A percentile compares a stretch with the other conserved stretches of the same genome.
These are phyloP conservation scores for Steinernema feltiae DNA, from an alignment of 1,140 invertebrate species.

Conservation along the genomic window DNA sequence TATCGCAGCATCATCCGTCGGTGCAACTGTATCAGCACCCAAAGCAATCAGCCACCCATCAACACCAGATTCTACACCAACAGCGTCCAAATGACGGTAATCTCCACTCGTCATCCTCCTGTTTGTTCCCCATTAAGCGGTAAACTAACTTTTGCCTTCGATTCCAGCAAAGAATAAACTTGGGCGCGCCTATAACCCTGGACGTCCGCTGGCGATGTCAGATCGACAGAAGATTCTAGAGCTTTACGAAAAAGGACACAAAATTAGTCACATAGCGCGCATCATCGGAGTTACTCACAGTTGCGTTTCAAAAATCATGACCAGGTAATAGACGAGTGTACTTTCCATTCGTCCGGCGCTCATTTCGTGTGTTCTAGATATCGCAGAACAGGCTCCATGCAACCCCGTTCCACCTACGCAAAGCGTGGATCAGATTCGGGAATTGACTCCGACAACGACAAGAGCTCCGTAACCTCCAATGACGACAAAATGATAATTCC, in stretches of 20 bases:
- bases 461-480: background rate
- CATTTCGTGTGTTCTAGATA: conserved; percentile 1
- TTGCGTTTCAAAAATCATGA: conserved; percentile 37
- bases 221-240: conserved; percentile 27
- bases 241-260: conserved; percentile 34
- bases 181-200: conserved; percentile 26
- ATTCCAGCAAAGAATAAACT: conserved; percentile 20
- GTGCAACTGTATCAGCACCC: background rate
- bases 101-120: background rate
- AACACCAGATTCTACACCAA: background rate
- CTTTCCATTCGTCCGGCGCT: background rate
- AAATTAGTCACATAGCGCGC: conserved; percentile 35
- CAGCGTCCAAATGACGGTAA: background rate
- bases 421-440: conserved; percentile 1
- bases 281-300: conserved; percentile 34
- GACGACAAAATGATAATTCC: conserved; percentile 3
- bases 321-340: conserved; percentile 18
- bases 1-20: background rate
- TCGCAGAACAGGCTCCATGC: conserved; percentile 21
- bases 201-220: conserved; percentile 29
- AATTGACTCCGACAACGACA: conserved; percentile 7
- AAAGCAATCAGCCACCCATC: background rate
- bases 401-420: conserved; percentile 10
- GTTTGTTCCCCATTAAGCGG: background rate
- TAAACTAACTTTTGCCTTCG: no score